phyloP scores from a whole-genome alignment of 2,888 invertebrate species.

The Candidula unifasciata region DNA sequence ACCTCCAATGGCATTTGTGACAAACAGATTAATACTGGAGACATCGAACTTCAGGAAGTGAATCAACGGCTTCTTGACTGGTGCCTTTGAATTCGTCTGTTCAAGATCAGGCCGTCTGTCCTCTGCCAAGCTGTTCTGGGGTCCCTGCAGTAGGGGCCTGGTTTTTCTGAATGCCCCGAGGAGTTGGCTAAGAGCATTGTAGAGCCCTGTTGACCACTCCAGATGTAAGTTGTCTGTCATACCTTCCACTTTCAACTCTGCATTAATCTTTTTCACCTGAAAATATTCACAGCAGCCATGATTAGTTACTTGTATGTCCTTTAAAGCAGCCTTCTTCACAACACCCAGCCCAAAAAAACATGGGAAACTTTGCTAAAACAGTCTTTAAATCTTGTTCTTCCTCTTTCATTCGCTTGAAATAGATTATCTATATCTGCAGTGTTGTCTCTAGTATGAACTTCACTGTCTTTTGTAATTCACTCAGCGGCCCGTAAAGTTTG shows the following conservation, averaged over 20 bases:
- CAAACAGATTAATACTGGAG: conserved; percentile 66
- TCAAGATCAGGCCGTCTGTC: not conserved
- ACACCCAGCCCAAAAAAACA: no score
- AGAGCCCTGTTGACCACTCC: conserved; percentile 71
- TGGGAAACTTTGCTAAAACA: no score
- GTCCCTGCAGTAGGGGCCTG: not conserved
- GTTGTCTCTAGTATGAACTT: no score
- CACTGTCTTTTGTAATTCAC: no score
- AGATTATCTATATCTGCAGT: no score
- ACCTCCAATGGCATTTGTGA: conserved; percentile 70
- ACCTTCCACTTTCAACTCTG: conserved; percentile 65
- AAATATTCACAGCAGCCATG: not conserved
- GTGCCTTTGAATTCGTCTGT: not conserved
- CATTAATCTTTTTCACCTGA: conserved; percentile 67
- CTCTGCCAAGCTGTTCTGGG: conserved; percentile 7
- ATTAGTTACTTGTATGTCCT: no score
- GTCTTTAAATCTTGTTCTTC: no score
- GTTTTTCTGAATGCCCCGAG: conserved; percentile 59
- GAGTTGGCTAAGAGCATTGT: conserved; percentile 63
- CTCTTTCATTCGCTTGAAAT: no score
- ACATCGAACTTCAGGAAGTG: conserved; percentile 58
- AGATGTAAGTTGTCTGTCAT: conserved; percentile 72
- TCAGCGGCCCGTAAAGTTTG: no score
- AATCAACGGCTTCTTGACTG: conserved; percentile 1
- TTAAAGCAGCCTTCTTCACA: no score